Conservation (phyloP, 2,888 invertebrate genomes). For the Noctua janthe region DNA sequence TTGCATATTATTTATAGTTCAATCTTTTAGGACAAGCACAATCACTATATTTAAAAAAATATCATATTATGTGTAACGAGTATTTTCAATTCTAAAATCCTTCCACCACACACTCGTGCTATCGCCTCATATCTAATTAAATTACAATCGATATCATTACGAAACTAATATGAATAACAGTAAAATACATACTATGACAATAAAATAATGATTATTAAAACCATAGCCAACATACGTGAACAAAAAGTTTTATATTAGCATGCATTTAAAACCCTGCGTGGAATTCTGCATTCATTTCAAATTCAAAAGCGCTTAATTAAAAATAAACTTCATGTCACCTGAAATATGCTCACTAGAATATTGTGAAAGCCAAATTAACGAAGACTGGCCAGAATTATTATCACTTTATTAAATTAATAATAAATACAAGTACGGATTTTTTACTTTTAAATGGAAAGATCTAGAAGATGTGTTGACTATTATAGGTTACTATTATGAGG, state of each 20-base stretch:
- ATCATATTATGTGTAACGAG: too few relatives aligned
- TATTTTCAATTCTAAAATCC: too few relatives aligned
- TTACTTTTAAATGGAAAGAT: neutral
- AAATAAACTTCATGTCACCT: slow-evolving; percentile 52
- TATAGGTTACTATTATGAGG: neutral
- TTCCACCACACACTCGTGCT: too few relatives aligned
- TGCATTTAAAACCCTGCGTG: slow-evolving; percentile 29
- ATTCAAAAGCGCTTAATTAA: slow-evolving; percentile 58
- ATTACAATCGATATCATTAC: neutral
- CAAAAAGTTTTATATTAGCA: slow-evolving; percentile 39
- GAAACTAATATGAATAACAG: neutral
- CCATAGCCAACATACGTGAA: neutral
- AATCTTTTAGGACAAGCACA: too few relatives aligned
- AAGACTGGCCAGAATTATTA: slow-evolving; percentile 1
- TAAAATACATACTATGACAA: neutral
- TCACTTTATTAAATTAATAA: neutral
- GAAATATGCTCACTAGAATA: slow-evolving; percentile 26
- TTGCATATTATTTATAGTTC: too few relatives aligned
- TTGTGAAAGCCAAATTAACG: slow-evolving; percentile 35
- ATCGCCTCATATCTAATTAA: too few relatives aligned
- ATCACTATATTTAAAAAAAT: too few relatives aligned
- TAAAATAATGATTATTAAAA: slow-evolving; percentile 6
- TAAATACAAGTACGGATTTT: neutral
- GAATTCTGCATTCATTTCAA: slow-evolving; percentile 46
- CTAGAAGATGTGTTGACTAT: neutral